phyloP scores from a whole-genome alignment of 2,888 invertebrate genomes.

The Endotricha flammealis region DNA sequence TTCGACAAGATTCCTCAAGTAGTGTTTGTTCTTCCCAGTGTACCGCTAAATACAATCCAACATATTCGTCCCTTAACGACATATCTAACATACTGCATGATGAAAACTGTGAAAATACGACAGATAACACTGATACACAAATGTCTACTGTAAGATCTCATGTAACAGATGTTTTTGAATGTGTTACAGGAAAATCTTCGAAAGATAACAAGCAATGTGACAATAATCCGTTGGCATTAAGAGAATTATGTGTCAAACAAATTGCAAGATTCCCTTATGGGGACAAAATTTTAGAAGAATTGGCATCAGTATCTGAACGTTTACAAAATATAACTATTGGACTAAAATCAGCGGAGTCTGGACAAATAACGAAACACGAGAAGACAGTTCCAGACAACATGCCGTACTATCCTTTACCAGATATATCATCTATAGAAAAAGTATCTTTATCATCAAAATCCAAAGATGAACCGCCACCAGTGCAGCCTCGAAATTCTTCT shows the following conservation, averaged over 20 bases:
- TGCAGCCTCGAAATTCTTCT: slow-evolving; percentile 65
- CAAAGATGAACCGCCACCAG: slow-evolving; percentile 54
- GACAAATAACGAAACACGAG: slow-evolving; percentile 16
- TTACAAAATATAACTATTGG: slow-evolving; percentile 58
- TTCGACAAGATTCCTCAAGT: slow-evolving; percentile 79
- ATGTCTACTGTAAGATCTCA: slow-evolving; percentile 37
- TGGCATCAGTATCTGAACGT: slow-evolving; percentile 80
- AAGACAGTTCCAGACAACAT: slow-evolving; percentile 34
- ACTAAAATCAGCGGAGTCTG: slow-evolving; percentile 15
- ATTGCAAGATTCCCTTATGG: slow-evolving; percentile 84
- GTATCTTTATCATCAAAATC: slow-evolving; percentile 43
- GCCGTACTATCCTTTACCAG: slow-evolving; percentile 67
- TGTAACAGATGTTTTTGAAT: slow-evolving; percentile 66
- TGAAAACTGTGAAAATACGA: slow-evolving; percentile 38
- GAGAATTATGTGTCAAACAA: slow-evolving; percentile 81
- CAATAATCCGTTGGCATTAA: slow-evolving; percentile 67
- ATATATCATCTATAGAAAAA: slow-evolving; percentile 63
- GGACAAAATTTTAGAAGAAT: slow-evolving; percentile 81
- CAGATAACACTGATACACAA: slow-evolving; percentile 25
- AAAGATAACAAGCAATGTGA: slow-evolving; percentile 24
- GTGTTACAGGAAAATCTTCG: slow-evolving; percentile 48
- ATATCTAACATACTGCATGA: slow-evolving; percentile 76
- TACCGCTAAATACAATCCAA: slow-evolving; percentile 83
- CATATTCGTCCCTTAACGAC: slow-evolving; percentile 79
- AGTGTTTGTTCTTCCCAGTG: slow-evolving; percentile 83